Conservation (phyloP, 2,113 vertebrate genomes). For the Lonchura striata region DNA sequence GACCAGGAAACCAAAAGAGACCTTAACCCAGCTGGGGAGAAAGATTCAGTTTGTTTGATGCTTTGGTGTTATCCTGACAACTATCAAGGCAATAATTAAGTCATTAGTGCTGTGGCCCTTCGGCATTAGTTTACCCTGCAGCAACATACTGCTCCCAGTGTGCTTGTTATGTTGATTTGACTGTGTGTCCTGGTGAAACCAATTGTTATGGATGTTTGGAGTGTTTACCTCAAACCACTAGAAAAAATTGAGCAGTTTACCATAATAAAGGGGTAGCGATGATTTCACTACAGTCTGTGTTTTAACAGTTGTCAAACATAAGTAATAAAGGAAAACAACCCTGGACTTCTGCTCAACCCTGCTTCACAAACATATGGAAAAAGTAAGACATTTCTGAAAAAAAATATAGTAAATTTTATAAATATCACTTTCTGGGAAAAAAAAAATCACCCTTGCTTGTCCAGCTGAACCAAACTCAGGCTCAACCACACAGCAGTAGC, state of each 20-base stretch:
- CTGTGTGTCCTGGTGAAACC: not conserved
- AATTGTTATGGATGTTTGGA: not conserved
- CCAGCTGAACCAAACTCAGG: not conserved
- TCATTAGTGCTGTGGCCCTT: not conserved
- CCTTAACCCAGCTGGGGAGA: not conserved
- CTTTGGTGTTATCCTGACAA: not conserved
- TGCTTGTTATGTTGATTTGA: not conserved
- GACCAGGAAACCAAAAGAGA: not conserved
- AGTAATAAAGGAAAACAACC: constrained; percentile 14
- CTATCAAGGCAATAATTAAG: constrained; percentile 12
- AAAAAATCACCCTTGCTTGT: not conserved
- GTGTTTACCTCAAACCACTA: constrained; percentile 1
- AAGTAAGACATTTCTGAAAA: not conserved
- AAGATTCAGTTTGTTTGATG: not conserved
- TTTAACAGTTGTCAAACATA: constrained; percentile 30
- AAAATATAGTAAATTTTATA: not conserved
- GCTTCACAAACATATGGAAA: not conserved
- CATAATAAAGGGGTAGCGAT: not conserved
- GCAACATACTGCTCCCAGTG: not conserved
- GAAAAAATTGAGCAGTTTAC: not conserved
- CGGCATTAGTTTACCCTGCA: not conserved
- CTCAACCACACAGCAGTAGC: not conserved
- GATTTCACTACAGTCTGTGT: not conserved
- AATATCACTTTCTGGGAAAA: not conserved
- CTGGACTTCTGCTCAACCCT: not conserved